phyloP scores from a whole-genome alignment of 1,140 invertebrate genomes.

The Drosophila chauvacae region DNA sequence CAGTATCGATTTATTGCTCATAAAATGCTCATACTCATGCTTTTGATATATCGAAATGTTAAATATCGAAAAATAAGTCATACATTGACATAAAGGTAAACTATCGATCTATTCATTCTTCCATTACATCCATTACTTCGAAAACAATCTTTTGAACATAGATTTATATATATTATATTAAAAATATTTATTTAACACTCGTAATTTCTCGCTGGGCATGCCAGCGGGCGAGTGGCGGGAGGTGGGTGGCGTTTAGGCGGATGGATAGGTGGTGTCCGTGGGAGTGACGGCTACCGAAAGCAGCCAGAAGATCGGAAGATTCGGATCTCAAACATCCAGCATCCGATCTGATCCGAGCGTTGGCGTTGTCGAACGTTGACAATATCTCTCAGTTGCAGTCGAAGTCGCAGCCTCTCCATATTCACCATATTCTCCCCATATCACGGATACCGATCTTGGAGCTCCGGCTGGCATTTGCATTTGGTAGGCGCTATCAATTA shows the following conservation, averaged over 20 bases:
- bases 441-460: conserved; percentile 13
- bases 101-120: too few relatives aligned
- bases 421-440: conserved; percentile 12
- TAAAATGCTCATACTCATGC: too few relatives aligned
- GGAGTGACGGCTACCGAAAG: conserved; percentile 50
- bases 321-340: conserved; percentile 52
- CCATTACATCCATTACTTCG: neutral
- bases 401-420: neutral
- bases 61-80: too few relatives aligned
- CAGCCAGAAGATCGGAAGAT: conserved; percentile 41
- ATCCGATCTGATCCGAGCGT: conserved; percentile 33
- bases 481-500: conserved; percentile 47
- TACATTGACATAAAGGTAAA: too few relatives aligned
- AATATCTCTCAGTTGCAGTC: conserved; percentile 18
- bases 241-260: conserved; percentile 18
- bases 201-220: neutral
- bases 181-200: neutral
- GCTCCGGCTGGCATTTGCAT: conserved; percentile 55
- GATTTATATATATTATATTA: neutral
- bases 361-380: conserved; percentile 51
- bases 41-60: too few relatives aligned
- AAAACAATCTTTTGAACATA: neutral
- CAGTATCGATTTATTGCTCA: too few relatives aligned
- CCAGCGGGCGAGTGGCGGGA: conserved; percentile 8
- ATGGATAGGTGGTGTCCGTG: conserved; percentile 29